Evolutionary conservation across 23 tunicate species (phyloP), one percentile per base, ranked within the genome.

Genomic region (Phallusia fumigata): DNA sequence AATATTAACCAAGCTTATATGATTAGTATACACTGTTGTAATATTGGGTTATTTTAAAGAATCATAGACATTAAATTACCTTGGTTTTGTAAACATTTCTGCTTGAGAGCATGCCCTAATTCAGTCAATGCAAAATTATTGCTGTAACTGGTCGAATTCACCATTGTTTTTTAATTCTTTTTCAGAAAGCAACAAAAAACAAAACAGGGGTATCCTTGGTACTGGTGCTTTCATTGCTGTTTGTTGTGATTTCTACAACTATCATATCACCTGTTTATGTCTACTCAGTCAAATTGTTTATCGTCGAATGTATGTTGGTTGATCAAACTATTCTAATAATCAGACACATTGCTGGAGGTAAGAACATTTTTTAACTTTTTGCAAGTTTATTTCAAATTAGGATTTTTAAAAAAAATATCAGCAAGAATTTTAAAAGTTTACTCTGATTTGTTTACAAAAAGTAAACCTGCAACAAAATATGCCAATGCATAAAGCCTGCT

Each of bases 311-410:
- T 32, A 31, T 76, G 58, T 35, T 76, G 0, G 31, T 33, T 10
- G 32, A 30, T 11, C 26, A 69, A 26, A 31, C 40, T 6, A 36
- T 35, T 44, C 72, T 86, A 65, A 64, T 74, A 53, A 31, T 79
- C 47, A 79, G 65, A 65, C 77, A 79, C 32, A 80, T 86, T 26
- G 21, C 79, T 32, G 84, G 78, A 65, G 89, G 89, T 86, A 72
- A 13, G 50, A 36, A 76, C 21, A 22, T 76, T 30, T 76, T 34
- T 22, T 65, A 11, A 65, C 6, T 65, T 65, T 26, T 26, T 30
- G 6, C 6, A 65, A 65, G 11, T 65, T 30, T 6, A 65, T 65
- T 26, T 5, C 12, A 65, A n/a, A n/a, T n/a, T n/a, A n/a, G n/a
- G n/a, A n/a, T n/a, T n/a, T n/a, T n/a, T n/a, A n/a, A n/a, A n/a